A percentile compares a stretch with the other conserved stretches of the same genome.
phyloP scores from a whole-genome alignment of 2,888 invertebrate genomes.

The Hypomecis punctinalis region DNA sequence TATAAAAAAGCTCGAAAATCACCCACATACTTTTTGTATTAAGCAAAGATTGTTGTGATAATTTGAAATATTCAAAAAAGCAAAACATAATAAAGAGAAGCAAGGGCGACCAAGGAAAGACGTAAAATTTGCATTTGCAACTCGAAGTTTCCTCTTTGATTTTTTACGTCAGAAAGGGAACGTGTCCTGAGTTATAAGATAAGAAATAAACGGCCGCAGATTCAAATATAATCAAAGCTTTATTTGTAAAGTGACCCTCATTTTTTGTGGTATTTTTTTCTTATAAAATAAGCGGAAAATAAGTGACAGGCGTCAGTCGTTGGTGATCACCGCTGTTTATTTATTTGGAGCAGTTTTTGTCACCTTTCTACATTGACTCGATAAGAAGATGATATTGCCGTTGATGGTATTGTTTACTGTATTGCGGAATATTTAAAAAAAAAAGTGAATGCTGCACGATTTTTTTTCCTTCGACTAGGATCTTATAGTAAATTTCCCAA shows the following conservation, averaged over 20 bases:
- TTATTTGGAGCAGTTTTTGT: too few species aligned
- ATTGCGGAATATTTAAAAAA: too few species aligned
- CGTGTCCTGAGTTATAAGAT: conserved; percentile 66
- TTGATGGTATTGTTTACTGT: too few species aligned
- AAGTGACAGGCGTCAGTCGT: too few species aligned
- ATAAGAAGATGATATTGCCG: too few species aligned
- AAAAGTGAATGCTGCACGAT: too few species aligned
- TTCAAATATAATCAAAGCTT: conserved; percentile 43
- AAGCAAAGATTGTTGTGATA: conserved; percentile 1
- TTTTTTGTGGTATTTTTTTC: not conserved
- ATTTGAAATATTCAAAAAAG: conserved; percentile 16
- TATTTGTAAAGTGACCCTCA: conserved; percentile 11
- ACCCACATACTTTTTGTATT: not conserved
- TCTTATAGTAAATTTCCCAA: too few species aligned
- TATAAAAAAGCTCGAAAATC: not conserved
- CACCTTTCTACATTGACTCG: too few species aligned
- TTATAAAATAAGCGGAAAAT: not conserved
- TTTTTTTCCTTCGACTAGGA: too few species aligned
- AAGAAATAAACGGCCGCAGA: conserved; percentile 46
- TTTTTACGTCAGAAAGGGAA: conserved; percentile 65
- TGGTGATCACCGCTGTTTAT: too few species aligned
- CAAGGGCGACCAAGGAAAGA: conserved; percentile 42
- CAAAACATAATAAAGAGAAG: conserved; percentile 38
- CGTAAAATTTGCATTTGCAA: conserved; percentile 67
- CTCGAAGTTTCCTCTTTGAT: conserved; percentile 61